These are phyloP conservation scores for Octopus sinensis DNA, from an alignment of 1,140 invertebrate species.

Conservation along the genomic window DNA sequence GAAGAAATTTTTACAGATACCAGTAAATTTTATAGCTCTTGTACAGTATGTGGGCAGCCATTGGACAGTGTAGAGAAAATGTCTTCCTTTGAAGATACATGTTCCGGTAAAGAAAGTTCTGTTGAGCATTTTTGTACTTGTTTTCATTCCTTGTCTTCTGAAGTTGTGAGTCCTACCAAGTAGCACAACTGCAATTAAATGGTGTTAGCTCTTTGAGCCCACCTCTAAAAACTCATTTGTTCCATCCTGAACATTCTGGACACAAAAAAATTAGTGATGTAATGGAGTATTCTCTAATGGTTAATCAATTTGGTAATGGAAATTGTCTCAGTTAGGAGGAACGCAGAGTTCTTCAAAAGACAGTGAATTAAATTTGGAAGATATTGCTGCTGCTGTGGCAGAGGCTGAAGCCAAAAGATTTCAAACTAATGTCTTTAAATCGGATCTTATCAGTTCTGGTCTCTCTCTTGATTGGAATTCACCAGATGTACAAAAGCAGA, in stretches of 20 bases:
- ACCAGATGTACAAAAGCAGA: slow-evolving; percentile 42
- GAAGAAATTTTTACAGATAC: neutral
- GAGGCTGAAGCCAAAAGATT: neutral
- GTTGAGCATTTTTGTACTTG: neutral
- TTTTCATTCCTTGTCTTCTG: neutral
- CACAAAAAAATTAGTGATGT: neutral
- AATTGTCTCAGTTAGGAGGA: neutral
- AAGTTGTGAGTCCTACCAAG: neutral
- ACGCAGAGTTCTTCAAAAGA: neutral
- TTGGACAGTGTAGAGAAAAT: neutral
- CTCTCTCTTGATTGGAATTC: slow-evolving; percentile 28
- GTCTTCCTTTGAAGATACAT: neutral
- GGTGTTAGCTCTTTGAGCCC: neutral
- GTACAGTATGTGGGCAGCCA: neutral
- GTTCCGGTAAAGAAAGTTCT: neutral
- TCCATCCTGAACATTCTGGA: neutral
- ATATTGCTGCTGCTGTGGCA: neutral
- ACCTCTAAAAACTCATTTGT: neutral
- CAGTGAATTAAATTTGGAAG: neutral
- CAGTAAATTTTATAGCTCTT: neutral
- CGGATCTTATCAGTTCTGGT: slow-evolving; percentile 1
- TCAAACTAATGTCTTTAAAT: slow-evolving; percentile 22
- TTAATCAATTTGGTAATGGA: neutral
- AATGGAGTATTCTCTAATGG: slow-evolving; percentile 11
- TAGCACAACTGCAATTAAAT: neutral